Base-by-base conservation (phyloP, 2,113 vertebrate genomes). In the Passer montanus region DNA sequence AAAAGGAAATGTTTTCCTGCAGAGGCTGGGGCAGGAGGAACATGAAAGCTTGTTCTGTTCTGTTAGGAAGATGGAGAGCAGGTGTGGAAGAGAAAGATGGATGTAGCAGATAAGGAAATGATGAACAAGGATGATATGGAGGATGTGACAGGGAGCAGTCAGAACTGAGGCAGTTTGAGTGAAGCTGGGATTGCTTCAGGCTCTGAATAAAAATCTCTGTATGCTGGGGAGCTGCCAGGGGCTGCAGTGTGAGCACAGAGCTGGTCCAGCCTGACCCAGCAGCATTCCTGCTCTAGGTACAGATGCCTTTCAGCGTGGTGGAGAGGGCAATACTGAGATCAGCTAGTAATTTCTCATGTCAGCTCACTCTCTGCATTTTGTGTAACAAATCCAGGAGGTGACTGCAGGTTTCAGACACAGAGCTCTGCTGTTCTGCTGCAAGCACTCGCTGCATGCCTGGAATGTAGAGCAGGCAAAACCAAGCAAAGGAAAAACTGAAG, bases 401-500 rank as follows among this genome's bases (percentile, higher is more conserved):
- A 11, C 22, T 23, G 47, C 76, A 84, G 1, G 49, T 67, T 44
- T 59, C 18, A 18, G 14, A 22, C 47, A 27, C 50, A 83, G 37
- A 53, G 49, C 81, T 73, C 13, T 43, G 17, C 27, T 66, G 37
- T 85, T 69, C 44, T 73, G 47, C 87, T 87, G 82, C 75, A 17
- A 2, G 28, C 23, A 6, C 66, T 81, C 30, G 7, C 81, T 91
- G 83, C 74, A 2, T 77, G 85, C 72, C 67, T 67, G 73, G 55
- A 75, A 72, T 64, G 83, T 14, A 84, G 60, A 91, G 60, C 22
- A 86, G 58, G 33, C 39, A 67, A 86, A 87, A 89, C 41, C 16
- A 39, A 84, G 59, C 73, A 13, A 56, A 68, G 60, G n/a, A 30
- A 80, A 49, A 49, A 76, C 93, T 94, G 37, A 96, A 95, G 92